Evolutionary conservation across 2,888 invertebrate genomes (phyloP).

Genomic region (Achlya flavicornis): DNA sequence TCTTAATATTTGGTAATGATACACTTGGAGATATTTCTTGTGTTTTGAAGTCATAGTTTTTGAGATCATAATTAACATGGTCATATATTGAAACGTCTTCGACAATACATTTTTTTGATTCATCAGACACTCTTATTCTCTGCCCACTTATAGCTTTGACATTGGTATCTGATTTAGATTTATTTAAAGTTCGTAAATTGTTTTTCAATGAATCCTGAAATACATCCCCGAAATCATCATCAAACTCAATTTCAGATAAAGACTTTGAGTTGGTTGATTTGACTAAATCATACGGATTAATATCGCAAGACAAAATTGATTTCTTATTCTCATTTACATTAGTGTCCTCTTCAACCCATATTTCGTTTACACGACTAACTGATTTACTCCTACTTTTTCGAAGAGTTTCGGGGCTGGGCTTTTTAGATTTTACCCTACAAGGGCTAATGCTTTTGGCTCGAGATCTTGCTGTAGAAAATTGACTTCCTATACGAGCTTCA

Average conservation of each 20-base stretch:
- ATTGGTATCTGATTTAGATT: slow-evolving; percentile 75
- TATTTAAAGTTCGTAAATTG: slow-evolving; percentile 54
- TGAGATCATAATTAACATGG: slow-evolving; percentile 78
- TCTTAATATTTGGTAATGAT: slow-evolving; percentile 76
- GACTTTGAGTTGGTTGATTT: slow-evolving; percentile 82
- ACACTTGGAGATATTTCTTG: slow-evolving; percentile 60
- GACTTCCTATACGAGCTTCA: slow-evolving; percentile 81
- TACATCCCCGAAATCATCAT: slow-evolving; percentile 77
- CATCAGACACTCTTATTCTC: slow-evolving; percentile 86
- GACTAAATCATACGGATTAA: slow-evolving; percentile 93
- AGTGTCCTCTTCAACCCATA: slow-evolving; percentile 73
- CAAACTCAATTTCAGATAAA: slow-evolving; percentile 78
- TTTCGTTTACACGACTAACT: slow-evolving; percentile 76
- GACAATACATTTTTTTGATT: slow-evolving; percentile 66
- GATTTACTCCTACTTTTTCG: slow-evolving; percentile 76
- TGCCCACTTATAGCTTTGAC: slow-evolving; percentile 88
- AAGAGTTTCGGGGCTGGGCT: slow-evolving; percentile 71
- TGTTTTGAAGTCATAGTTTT: slow-evolving; percentile 66
- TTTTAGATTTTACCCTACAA: slow-evolving; percentile 81
- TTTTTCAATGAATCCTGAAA: slow-evolving; percentile 69
- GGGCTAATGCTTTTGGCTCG: slow-evolving; percentile 84
- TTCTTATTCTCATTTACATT: slow-evolving; percentile 75
- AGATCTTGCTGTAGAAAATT: slow-evolving; percentile 76
- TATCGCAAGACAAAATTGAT: slow-evolving; percentile 92
- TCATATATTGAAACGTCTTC: slow-evolving; percentile 76